Base-by-base conservation (phyloP, 2,113 vertebrate species). In the Sander vitreus region DNA sequence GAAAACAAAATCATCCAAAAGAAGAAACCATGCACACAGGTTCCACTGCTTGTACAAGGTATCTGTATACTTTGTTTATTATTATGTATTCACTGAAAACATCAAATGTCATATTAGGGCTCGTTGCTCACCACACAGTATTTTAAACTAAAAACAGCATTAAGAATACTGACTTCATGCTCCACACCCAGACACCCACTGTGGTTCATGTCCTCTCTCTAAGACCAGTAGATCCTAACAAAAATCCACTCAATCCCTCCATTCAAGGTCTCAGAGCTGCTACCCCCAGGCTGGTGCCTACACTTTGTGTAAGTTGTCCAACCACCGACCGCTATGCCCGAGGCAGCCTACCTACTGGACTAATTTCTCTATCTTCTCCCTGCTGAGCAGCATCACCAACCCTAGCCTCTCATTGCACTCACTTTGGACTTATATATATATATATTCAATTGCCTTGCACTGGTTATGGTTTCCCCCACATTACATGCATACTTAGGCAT, bases 1-100 rank as follows among this genome's bases (percentile, higher is more conserved):
- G 85, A 90, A 89, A 92, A 90, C 83, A 91, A 91, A 80, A 87
- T 86, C 76, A 88, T 76, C 78, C 73, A 62, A 71, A 76, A 75
- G 86, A 85, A 72, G 80, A 78, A 85, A 65, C 77, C 60, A 51
- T 23, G 50, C 45, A 63, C 79, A 60, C 68, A 19, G 68, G 72
- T 70, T 80, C 81, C 43, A 59, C 53, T 16, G 16, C 23, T 71
- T 65, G 65, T 57, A 30, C 43, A 21, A 79, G 75, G 75, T 73
- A 64, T 50, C 76, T 67, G 65, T 57, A 50, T 74, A 80, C 85
- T 71, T 59, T 71, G 30, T 62, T 18, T 39, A 39, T 39, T 39
- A 39, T 39, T 39, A 75, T 33, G 80, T 43, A 65, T 74, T 5
- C 62, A 66, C 7, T 76, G 76, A 30, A 78, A 76, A 65, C 53